Conservation (phyloP, 2,888 invertebrate species). For the Smittia sp. region DNA sequence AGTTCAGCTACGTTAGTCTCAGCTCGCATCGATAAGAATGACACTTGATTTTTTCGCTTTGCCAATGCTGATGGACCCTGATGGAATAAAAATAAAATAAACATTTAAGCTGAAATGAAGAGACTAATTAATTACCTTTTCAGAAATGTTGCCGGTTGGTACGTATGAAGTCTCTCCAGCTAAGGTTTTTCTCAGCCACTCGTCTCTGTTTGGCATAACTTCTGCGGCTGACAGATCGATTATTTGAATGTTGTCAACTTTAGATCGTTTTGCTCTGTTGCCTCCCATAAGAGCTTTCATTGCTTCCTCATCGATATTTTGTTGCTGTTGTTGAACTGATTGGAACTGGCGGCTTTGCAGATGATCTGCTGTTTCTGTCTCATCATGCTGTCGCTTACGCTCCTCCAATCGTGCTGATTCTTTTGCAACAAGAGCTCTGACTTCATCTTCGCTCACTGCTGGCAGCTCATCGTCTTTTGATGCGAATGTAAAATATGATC, state of each 20-base stretch:
- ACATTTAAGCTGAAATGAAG: background rate
- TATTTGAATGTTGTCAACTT: constrained; percentile 61
- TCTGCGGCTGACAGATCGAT: constrained; percentile 81
- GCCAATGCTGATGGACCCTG: constrained; percentile 65
- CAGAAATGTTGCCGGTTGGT: constrained; percentile 55
- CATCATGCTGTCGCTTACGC: constrained; percentile 4
- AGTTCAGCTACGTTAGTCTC: constrained; percentile 92
- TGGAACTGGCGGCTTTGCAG: background rate
- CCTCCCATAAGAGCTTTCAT: constrained; percentile 70
- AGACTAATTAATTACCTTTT: constrained; percentile 44
- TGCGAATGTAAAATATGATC: constrained; percentile 52
- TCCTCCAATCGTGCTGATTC: constrained; percentile 49
- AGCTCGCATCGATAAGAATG: constrained; percentile 77
- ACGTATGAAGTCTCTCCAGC: constrained; percentile 64
- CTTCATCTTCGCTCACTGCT: constrained; percentile 54
- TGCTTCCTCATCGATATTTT: constrained; percentile 45
- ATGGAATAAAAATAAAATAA: background rate
- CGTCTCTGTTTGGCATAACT: constrained; percentile 73
- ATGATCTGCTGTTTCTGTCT: background rate
- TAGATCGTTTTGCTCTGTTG: constrained; percentile 60
- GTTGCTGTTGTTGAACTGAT: background rate
- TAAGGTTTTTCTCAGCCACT: constrained; percentile 77
- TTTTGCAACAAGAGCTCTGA: constrained; percentile 50
- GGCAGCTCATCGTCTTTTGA: constrained; percentile 55
- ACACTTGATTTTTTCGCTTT: constrained; percentile 91